Percentiles rank a stretch among this genome's conserved stretches.
Evolutionary conservation across 2,797 vertebrate genomes (phyloP).

Genomic region (Pelochelys cantorii): DNA sequence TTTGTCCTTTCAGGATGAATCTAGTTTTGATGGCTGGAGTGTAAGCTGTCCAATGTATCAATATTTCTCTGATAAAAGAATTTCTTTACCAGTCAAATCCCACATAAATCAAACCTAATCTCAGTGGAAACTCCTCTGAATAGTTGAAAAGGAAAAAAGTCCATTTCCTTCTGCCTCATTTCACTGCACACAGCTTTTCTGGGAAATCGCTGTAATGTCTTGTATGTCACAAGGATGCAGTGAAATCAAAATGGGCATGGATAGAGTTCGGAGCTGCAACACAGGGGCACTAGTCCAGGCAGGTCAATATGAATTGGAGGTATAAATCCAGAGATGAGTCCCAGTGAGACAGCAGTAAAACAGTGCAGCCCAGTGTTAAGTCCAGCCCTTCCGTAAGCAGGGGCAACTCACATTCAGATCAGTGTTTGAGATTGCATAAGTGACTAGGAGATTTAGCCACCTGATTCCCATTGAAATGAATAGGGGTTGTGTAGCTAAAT

Average conservation of each 20-base stretch:
- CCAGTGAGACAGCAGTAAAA: not conserved
- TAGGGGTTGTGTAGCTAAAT: not conserved
- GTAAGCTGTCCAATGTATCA: conserved; percentile 64
- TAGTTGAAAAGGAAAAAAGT: conserved; percentile 56
- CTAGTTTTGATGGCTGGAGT: conserved; percentile 42
- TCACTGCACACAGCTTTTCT: conserved; percentile 32
- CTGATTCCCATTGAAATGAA: conserved; percentile 17
- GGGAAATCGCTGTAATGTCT: conserved; percentile 13
- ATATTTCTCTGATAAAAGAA: conserved; percentile 63
- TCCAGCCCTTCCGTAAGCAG: conserved; percentile 48
- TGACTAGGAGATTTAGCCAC: conserved; percentile 51
- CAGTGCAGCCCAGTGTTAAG: conserved; percentile 37
- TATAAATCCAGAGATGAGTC: not conserved
- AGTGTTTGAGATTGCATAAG: conserved; percentile 53
- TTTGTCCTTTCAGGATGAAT: conserved; percentile 43
- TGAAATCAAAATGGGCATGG: not conserved
- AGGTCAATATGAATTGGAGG: not conserved
- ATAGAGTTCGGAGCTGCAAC: not conserved
- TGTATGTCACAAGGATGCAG: conserved; percentile 4
- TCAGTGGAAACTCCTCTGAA: conserved; percentile 46
- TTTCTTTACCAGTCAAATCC: conserved; percentile 62
- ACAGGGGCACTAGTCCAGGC: not conserved
- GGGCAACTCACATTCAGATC: conserved; percentile 65
- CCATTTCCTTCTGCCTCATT: conserved; percentile 62
- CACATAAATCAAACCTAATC: conserved; percentile 53